These are phyloP conservation scores for Porphyrio hochstetteri DNA, from an alignment of 2,113 vertebrate genomes.

Conservation along the genomic window DNA sequence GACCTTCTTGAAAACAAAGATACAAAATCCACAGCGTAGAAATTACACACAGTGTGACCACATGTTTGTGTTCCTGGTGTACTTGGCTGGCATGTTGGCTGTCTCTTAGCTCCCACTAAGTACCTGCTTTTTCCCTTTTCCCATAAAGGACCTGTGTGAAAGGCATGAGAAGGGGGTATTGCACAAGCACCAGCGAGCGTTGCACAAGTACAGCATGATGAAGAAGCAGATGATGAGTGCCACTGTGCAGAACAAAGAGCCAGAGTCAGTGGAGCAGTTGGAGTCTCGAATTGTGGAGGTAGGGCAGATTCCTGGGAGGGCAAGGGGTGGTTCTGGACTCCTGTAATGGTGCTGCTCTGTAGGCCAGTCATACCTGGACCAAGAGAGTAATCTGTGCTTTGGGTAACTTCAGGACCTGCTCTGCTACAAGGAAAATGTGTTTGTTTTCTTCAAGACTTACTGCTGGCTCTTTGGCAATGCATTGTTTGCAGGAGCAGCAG, in stretches of 20 bases:
- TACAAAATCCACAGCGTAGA: background rate
- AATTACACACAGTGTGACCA: background rate
- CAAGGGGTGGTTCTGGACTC: background rate
- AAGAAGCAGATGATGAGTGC: conserved; percentile 93
- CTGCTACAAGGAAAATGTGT: accelerated
- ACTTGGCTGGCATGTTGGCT: background rate
- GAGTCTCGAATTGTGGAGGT: conserved; percentile 97
- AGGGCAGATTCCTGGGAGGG: background rate
- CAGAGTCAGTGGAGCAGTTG: conserved; percentile 88
- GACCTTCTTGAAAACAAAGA: background rate
- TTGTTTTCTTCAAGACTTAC: background rate
- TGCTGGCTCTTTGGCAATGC: background rate
- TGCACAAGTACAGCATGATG: conserved; percentile 94
- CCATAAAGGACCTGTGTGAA: conserved; percentile 89
- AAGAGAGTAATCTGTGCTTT: background rate
- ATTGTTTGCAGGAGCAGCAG: background rate
- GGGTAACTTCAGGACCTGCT: background rate
- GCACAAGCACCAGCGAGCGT: conserved; percentile 93
- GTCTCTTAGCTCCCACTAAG: background rate
- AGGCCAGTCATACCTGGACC: background rate
- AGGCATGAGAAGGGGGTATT: conserved; percentile 93
- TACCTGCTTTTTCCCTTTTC: background rate
- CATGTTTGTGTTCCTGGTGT: background rate
- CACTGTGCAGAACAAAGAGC: conserved; percentile 87
- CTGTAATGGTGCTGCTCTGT: background rate